Conservation (phyloP, 2,113 vertebrate species). For the Fulica atra region DNA sequence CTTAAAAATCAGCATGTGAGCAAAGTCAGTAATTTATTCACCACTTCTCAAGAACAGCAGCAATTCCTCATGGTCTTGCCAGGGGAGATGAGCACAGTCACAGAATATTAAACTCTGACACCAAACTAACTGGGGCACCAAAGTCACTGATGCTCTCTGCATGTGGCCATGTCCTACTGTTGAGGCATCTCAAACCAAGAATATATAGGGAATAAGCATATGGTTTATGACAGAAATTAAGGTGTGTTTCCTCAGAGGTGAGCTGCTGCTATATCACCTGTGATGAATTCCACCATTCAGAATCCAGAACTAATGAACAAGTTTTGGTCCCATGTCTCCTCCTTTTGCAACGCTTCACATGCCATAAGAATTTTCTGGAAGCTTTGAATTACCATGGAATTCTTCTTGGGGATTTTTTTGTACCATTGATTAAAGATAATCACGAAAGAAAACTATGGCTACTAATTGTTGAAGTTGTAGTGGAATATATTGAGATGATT, state of each 20-base stretch:
- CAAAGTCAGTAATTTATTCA: neutral
- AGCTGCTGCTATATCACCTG: neutral
- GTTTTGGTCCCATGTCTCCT: neutral
- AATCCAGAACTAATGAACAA: neutral
- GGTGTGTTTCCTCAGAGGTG: neutral
- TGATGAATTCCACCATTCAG: neutral
- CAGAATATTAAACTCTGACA: neutral
- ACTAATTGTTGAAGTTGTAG: conserved; percentile 60
- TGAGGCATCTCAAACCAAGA: neutral
- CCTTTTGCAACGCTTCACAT: rapidly evolving
- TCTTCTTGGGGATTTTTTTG: neutral
- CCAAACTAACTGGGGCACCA: neutral
- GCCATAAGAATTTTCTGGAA: neutral
- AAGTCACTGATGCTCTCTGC: neutral
- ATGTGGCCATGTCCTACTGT: neutral
- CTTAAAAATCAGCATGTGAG: neutral
- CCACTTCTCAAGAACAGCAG: neutral
- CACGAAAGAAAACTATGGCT: neutral
- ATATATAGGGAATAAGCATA: neutral
- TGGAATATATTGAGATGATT: conserved; percentile 68
- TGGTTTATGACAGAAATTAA: neutral
- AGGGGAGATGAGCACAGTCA: neutral
- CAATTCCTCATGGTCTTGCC: neutral
- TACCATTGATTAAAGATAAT: conserved; percentile 15
- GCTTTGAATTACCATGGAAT: neutral